Evolutionary conservation across 2,113 vertebrate genomes (phyloP).

Genomic region (Eira barbara): DNA sequence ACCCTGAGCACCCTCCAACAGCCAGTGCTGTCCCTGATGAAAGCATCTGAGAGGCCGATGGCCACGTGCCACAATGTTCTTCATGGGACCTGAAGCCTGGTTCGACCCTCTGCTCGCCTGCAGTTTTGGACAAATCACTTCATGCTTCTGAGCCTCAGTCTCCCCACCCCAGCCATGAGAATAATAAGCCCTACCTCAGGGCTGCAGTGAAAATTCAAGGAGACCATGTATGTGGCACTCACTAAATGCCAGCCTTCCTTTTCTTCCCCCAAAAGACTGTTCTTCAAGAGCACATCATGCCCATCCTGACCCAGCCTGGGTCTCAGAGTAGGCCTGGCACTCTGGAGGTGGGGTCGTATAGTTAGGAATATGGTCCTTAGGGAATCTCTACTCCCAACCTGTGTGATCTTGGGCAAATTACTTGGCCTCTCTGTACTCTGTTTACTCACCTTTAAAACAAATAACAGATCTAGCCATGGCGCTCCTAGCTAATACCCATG

Average conservation of each 20-base stretch:
- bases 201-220: background rate
- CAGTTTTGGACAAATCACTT: background rate
- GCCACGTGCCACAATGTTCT: accelerated
- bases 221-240: accelerated
- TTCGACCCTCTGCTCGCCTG: background rate
- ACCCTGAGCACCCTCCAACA: background rate
- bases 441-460: background rate
- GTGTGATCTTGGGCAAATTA: background rate
- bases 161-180: background rate
- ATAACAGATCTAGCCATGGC: too few relatives aligned
- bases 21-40: background rate
- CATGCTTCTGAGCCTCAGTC: background rate
- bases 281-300: background rate
- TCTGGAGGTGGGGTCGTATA: background rate
- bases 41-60: background rate
- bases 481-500: background rate
- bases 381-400: too few relatives aligned
- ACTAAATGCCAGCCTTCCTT: background rate
- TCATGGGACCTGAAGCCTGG: background rate
- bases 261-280: background rate
- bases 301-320: background rate
- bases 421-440: background rate
- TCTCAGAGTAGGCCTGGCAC: background rate
- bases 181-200: background rate
- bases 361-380: background rate